Base-by-base conservation (phyloP, 2,113 vertebrate genomes). In the Canis aureus region DNA sequence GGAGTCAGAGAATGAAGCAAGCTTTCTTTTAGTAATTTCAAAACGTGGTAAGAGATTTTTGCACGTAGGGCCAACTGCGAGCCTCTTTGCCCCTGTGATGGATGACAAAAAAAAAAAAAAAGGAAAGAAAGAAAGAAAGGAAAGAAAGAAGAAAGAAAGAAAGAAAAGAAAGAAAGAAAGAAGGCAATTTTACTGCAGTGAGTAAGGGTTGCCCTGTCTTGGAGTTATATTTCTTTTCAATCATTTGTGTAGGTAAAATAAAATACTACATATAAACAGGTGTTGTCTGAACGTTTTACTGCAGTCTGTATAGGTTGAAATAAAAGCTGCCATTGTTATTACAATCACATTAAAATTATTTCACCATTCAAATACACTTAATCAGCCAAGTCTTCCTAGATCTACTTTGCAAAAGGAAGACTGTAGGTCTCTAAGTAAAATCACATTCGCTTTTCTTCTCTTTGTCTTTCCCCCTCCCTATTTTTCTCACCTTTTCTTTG, bases 311-410 rank as follows among this genome's bases (percentile, higher is more conserved):
- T n/a, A 79, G 57, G 49, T 32, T 87, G 88, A 96, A 98, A 88
- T 95, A 97, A 97, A 97, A 95, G 74, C 82, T 84, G 49, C 74
- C 82, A 49, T 96, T 95, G 67, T 78, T 96, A 97, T 29, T 92
- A 93, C 64, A 91, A 92, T 91, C 76, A 67, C 25, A 93, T 98
- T 95, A 85, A 98, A 98, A 94, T 94, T 98, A 93, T 79, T 94
- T 97, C 73, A 91, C 59, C 92, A 85, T 97, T 97, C 97, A 96
- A 62, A 82, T 81, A n/a, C n/a, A 91, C 64, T 88, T 78, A 59
- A 83, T 92, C 90, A 96, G 53, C 55, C 74, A 76, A 91, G 27
- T 96, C 97, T 96, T 89, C 84, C 57, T 55, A 93, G 43, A 66
- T 91, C 38, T n/a, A 60, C 20, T 93, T 93, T 89, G 51, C 38